These are phyloP conservation scores for Eurois occulta DNA, from an alignment of 2,888 invertebrate genomes.

Conservation along the genomic window DNA sequence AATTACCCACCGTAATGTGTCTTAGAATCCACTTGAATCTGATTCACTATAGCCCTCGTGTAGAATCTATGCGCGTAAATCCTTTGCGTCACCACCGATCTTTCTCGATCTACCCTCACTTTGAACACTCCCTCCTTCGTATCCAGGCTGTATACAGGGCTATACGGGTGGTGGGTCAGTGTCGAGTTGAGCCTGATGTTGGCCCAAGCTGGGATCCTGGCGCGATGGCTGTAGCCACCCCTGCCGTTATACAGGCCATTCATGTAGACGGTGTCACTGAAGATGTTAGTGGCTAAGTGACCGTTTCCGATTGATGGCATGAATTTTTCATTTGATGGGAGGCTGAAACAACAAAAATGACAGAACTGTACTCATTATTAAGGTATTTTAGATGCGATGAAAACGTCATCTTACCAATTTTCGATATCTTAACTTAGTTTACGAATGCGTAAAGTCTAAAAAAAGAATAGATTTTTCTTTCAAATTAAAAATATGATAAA, in stretches of 20 bases:
- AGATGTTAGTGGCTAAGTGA: slow-evolving; percentile 90
- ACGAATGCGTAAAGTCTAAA: neutral
- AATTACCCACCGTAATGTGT: slow-evolving; percentile 78
- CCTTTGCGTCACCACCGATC: slow-evolving; percentile 87
- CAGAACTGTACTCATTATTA: neutral
- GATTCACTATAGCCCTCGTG: slow-evolving; percentile 88
- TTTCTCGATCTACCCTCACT: slow-evolving; percentile 86
- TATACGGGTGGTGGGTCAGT: slow-evolving; percentile 79
- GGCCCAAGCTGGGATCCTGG: slow-evolving; percentile 91
- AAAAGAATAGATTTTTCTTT: neutral
- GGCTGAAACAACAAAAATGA: slow-evolving; percentile 75
- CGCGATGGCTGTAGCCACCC: slow-evolving; percentile 90
- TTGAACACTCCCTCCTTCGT: slow-evolving; percentile 87
- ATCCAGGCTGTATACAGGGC: slow-evolving; percentile 86
- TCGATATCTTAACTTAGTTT: neutral
- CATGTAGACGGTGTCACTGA: slow-evolving; percentile 91
- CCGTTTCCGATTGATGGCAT: slow-evolving; percentile 92
- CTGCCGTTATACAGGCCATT: slow-evolving; percentile 91
- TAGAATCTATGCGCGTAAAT: slow-evolving; percentile 88
- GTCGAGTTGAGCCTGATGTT: slow-evolving; percentile 89
- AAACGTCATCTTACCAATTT: neutral
- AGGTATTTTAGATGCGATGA: neutral
- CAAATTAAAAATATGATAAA: neutral
- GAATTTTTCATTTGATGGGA: slow-evolving; percentile 89
- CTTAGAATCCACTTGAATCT: slow-evolving; percentile 86